Percentiles rank a stretch among this genome's conserved stretches.
phyloP scores from a whole-genome alignment of 2,113 vertebrate species.

The Monopterus albus region DNA sequence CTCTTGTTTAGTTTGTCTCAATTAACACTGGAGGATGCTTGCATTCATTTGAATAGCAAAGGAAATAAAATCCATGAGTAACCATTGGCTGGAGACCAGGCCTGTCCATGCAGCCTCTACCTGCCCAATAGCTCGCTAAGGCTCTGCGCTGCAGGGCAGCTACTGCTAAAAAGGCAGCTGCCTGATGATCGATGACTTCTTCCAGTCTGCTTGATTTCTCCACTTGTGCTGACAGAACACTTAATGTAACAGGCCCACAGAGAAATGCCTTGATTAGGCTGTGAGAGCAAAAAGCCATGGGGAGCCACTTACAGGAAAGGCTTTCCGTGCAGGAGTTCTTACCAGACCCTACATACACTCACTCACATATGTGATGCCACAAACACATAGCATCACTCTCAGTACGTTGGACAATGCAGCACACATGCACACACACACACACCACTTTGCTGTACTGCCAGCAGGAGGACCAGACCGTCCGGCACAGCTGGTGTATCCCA shows the following conservation, averaged over 20 bases:
- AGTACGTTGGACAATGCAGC: constrained; percentile 29
- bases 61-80: constrained; percentile 40
- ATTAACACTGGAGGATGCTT: constrained; percentile 43
- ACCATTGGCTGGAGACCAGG: constrained; percentile 7
- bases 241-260: constrained; percentile 84
- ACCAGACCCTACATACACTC: constrained; percentile 52
- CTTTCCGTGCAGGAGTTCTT: constrained; percentile 75
- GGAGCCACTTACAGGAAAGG: constrained; percentile 84
- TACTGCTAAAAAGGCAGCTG: constrained; percentile 81
- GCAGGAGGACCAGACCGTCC: constrained; percentile 58
- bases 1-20: constrained; percentile 61
- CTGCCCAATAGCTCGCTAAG: constrained; percentile 34
- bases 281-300: constrained; percentile 76
- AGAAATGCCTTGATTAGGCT: constrained; percentile 82
- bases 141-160: constrained; percentile 67
- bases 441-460: constrained; percentile 44
- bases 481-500: constrained; percentile 67
- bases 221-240: constrained; percentile 85
- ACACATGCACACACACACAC: background rate
- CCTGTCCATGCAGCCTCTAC: constrained; percentile 13
- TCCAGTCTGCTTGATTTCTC: constrained; percentile 83
- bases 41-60: constrained; percentile 31
- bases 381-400: constrained; percentile 52
- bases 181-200: constrained; percentile 84
- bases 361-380: constrained; percentile 47